Evolutionary conservation across 2,888 invertebrate genomes (phyloP), one percentile per base, ranked within the genome.

Genomic region (Oasisia sp.): DNA sequence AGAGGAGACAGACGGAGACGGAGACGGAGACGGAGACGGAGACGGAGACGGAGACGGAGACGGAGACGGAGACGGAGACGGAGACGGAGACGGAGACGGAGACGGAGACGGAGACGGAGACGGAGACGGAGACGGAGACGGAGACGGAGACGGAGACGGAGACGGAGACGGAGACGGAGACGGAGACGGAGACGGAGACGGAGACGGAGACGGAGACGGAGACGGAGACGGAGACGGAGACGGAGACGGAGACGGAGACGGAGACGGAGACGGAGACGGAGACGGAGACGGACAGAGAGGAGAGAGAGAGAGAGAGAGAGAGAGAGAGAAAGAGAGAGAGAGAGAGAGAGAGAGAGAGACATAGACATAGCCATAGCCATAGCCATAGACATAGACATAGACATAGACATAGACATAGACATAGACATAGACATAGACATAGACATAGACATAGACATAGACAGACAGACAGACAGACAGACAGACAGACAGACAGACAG

Each of bases 311-410:
- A 91, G 90, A 92, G 56, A 89, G 32, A 90, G 45, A n/a, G 89
- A 91, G 90, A 91, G 89, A 92, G 91, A 90, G 89, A 91, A 38
- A 89, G 74, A 93, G 89, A 74, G 89, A 90, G 92, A 89, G 45
- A 91, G 92, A 89, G 92, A 91, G 91, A 92, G 90, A 91, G 89
- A 91, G 93, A 74, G 92, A 91, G 91, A 90, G 58, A 93, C n/a
- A n/a, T n/a, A n/a, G n/a, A n/a, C n/a, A n/a, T n/a, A n/a, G n/a
- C n/a, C n/a, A n/a, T n/a, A n/a, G n/a, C n/a, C n/a, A n/a, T n/a
- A n/a, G n/a, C n/a, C n/a, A n/a, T n/a, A 19, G 27, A 38, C 2
- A 38, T 1, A 38, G 38, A 38, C n/a, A 4, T 1, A 19, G 19
- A 58, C n/a, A n/a, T 1, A 19, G 12, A 58, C 5, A 58, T 0